Evolutionary conservation across 2,113 vertebrate genomes (phyloP), one percentile per base, ranked within the genome.

Genomic region (Tupaia tana): DNA sequence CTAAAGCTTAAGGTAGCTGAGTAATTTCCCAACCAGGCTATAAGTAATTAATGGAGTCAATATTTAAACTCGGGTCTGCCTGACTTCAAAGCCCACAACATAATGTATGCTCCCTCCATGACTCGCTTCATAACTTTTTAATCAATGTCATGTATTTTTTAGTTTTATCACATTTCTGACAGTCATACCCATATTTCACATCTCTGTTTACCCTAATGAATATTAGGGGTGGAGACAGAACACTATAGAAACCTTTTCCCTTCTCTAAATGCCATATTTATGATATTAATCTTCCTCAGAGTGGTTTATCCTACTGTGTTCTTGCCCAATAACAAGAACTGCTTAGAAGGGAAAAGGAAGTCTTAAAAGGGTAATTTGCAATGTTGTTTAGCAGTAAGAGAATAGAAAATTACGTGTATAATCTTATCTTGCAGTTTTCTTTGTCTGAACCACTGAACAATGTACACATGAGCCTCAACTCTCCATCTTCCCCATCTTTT

Each of bases 111-210:
- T 85, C 7, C 52, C 52, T 78, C 58, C 9, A 7, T 88, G 63
- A 93, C 31, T 93, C 61, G 18, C 34, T 90, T 63, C 16, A 87
- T 34, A 70, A 52, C 6, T 52, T 91, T 24, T 66, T 27, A 85
- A 0, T 81, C 56, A 52, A 31, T 90, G 58, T 12, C 63, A 16
- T 70, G 71, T 78, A 52, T 7, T 86, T 92, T 82, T 86, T 7
- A 90, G 19, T 89, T 94, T 73, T 78, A 73, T 77, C 58, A 73
- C 31, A 85, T 95, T 94, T 93, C 90, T 67, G 63, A 86, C 63
- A 86, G 58, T 74, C 69, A 69, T 14, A 66, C 29, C 43, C n/a
- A 14, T 73, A 54, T 82, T 34, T 29, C 58, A 69, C 63, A 58
- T 43, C 13, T 11, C 22, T 75, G 4, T 29, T 29, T 77, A 67